Conservation (phyloP, 1,140 invertebrate species). For the Belonocnema kinseyi region DNA sequence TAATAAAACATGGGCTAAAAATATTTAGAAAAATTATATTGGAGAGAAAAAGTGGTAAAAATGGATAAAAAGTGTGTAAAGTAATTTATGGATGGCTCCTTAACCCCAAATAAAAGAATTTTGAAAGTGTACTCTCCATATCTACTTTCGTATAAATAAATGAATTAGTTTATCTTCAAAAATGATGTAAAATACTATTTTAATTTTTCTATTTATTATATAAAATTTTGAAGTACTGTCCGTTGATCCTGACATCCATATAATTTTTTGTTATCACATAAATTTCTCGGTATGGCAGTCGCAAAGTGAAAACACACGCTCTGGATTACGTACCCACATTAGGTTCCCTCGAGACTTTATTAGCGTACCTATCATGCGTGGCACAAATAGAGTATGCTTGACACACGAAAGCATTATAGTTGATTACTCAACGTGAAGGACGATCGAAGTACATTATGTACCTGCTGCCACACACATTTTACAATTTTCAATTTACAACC, state of each 20-base stretch:
- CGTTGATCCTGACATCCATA: neutral
- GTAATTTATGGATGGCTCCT: no score
- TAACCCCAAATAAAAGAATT: no score
- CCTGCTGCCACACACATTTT: conserved; percentile 35
- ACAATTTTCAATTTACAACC: neutral
- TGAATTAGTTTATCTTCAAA: no score
- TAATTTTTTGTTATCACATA: conserved; percentile 15
- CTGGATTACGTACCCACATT: conserved; percentile 63
- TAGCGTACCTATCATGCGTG: conserved; percentile 69
- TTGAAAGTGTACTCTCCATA: no score
- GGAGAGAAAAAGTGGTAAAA: no score
- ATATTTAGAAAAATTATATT: no score
- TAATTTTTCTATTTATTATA: no score
- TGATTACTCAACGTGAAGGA: conserved; percentile 67
- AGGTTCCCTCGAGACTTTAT: conserved; percentile 70
- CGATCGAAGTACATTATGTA: conserved; percentile 50
- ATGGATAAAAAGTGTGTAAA: no score
- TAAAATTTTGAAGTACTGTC: neutral
- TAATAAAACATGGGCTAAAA: no score
- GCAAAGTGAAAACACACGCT: conserved; percentile 49
- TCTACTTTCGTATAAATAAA: no score
- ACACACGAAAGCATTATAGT: conserved; percentile 69
- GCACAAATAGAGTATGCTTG: conserved; percentile 66
- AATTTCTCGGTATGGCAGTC: conserved; percentile 13
- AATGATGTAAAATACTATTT: no score